Evolutionary conservation across 1,140 invertebrate species (phyloP).

Genomic region (Schlechtendalia chinensis): DNA sequence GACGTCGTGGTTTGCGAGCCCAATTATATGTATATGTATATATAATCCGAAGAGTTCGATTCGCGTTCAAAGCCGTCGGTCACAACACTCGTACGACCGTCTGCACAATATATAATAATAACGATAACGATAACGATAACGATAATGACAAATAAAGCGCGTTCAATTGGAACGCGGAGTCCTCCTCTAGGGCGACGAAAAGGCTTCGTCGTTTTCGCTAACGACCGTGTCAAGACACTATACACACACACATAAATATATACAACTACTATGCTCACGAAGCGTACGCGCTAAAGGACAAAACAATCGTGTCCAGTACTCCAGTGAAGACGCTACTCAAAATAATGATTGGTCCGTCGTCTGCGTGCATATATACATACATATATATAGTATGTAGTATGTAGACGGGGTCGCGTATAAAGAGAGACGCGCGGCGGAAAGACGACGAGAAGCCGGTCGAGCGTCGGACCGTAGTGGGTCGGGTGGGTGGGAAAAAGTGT

Average conservation of each 20-base stretch:
- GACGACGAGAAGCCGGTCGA: neutral
- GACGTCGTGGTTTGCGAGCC: slow-evolving; percentile 4
- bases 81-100: neutral
- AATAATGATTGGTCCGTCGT: slow-evolving; percentile 43
- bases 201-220: slow-evolving; percentile 23
- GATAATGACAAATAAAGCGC: slow-evolving; percentile 4
- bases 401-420: neutral
- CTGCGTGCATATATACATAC: too few relatives aligned
- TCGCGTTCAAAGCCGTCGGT: neutral
- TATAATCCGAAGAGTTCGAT: slow-evolving; percentile 9
- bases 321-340: slow-evolving; percentile 48
- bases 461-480: too few relatives aligned
- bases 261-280: neutral
- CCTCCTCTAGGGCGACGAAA: neutral
- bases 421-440: too few relatives aligned
- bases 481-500: slow-evolving; percentile 30
- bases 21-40: slow-evolving; percentile 45
- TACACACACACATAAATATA: neutral
- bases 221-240: slow-evolving; percentile 27
- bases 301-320: slow-evolving; percentile 48
- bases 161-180: slow-evolving; percentile 23
- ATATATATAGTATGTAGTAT: neutral
- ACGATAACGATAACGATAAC: slow-evolving; percentile 30
- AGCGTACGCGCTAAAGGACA: slow-evolving; percentile 23
- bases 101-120: neutral